phyloP scores from a whole-genome alignment of 2,113 vertebrate species.

The Typhlomys cinereus region DNA sequence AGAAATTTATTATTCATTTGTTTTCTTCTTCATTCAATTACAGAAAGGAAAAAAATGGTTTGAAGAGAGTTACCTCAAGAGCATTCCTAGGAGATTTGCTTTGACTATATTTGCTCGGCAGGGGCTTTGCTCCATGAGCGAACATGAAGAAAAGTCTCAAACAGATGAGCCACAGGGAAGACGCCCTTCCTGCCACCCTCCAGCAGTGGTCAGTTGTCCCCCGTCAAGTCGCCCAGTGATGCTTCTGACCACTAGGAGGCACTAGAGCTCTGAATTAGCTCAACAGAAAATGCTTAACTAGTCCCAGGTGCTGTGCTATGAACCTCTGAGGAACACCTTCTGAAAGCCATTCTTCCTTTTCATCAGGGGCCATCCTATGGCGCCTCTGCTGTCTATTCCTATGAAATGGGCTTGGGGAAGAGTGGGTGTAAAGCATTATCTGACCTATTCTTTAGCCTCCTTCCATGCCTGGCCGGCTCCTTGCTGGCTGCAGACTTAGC shows the following conservation, averaged over 20 bases:
- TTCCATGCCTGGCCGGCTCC: not conserved
- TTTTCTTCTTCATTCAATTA: slow-evolving; percentile 46
- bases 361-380: not conserved
- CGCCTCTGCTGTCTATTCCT: not conserved
- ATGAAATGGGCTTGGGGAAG: not conserved
- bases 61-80: not conserved
- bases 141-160: not conserved
- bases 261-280: slow-evolving; percentile 29
- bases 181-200: not conserved
- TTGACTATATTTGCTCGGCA: slow-evolving; percentile 13
- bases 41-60: not conserved
- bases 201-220: too few relatives aligned
- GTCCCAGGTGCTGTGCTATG: not conserved
- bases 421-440: not conserved
- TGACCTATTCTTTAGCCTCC: not conserved
- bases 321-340: not conserved
- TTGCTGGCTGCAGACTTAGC: not conserved
- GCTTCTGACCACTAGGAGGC: slow-evolving; percentile 59
- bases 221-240: not conserved
- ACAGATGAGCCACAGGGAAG: not conserved
- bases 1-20: too few relatives aligned
- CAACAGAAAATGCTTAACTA: not conserved
- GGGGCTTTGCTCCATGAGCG: not conserved
- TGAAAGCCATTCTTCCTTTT: slow-evolving; percentile 47
- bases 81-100: not conserved